Percentiles rank a stretch among this genome's conserved stretches.
phyloP scores from a whole-genome alignment of 2,797 vertebrate species.

The Sitta carolinensis region DNA sequence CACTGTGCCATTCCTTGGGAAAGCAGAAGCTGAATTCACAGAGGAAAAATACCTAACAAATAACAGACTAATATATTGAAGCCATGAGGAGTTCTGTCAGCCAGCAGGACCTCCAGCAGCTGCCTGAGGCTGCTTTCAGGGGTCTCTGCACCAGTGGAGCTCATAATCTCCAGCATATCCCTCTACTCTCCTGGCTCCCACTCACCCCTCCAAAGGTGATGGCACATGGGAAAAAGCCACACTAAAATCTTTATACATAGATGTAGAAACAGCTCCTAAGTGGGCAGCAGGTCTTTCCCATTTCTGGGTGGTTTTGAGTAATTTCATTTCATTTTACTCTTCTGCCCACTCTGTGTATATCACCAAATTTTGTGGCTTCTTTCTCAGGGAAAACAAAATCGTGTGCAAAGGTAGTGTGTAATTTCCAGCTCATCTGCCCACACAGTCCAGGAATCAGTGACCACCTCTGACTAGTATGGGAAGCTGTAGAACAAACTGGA shows the following conservation, averaged over 20 bases:
- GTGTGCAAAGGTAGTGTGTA: background rate
- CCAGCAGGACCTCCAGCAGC: background rate
- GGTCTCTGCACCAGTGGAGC: accelerated
- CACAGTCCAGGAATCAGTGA: background rate
- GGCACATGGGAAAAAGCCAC: background rate
- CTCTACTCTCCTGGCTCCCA: background rate
- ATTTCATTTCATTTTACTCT: background rate
- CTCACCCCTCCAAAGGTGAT: background rate
- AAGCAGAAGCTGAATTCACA: background rate
- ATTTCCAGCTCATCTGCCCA: background rate
- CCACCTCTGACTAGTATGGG: background rate
- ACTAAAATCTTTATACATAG: background rate
- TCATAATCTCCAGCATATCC: background rate
- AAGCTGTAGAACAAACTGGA: background rate
- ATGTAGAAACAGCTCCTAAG: background rate
- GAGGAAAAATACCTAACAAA: background rate
- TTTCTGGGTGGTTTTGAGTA: background rate
- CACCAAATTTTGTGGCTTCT: background rate
- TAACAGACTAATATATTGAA: background rate
- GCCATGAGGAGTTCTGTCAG: background rate
- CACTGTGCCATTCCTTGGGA: background rate
- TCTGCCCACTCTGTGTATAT: background rate
- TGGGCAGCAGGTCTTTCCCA: background rate
- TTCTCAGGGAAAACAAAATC: background rate
- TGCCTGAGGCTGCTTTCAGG: background rate